phyloP scores from a whole-genome alignment of 2,888 invertebrate genomes.

The Dascillus cervinus region DNA sequence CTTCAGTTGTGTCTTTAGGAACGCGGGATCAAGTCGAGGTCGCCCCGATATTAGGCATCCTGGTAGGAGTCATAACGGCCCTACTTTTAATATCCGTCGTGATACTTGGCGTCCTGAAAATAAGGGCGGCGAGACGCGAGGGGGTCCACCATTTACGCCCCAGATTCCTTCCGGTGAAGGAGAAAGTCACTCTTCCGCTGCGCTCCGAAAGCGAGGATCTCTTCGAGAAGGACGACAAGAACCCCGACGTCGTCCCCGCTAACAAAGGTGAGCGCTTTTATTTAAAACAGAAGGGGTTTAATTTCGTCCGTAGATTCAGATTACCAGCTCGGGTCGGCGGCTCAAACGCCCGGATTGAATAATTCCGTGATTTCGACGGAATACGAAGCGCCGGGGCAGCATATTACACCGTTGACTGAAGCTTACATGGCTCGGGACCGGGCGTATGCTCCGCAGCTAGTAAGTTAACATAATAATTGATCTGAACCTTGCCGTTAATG shows the following conservation, averaged over 20 bases:
- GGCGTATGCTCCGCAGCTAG: conserved; percentile 36
- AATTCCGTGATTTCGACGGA: conserved; percentile 37
- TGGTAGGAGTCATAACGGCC: conserved; percentile 62
- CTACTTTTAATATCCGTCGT: conserved; percentile 59
- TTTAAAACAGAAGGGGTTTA: too few relatives aligned
- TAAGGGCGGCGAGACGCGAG: conserved; percentile 50
- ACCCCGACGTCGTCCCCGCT: conserved; percentile 82
- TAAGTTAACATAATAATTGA: conserved; percentile 34
- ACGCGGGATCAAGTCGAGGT: conserved; percentile 47
- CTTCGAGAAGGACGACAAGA: conserved; percentile 74
- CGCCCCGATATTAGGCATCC: conserved; percentile 54
- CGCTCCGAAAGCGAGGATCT: conserved; percentile 59
- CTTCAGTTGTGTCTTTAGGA: conserved; percentile 41
- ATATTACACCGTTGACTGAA: conserved; percentile 37
- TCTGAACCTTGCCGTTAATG: conserved; percentile 21
- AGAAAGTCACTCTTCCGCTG: conserved; percentile 60
- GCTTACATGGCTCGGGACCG: conserved; percentile 40
- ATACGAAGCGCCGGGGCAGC: conserved; percentile 29
- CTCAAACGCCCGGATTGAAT: conserved; percentile 54
- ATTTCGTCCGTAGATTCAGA: conserved; percentile 59
- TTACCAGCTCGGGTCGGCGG: conserved; percentile 64
- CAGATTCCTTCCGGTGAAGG: conserved; percentile 53
- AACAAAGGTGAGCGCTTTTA: conserved; percentile 62
- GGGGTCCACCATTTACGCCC: conserved; percentile 49
- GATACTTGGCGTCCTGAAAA: conserved; percentile 54